These are phyloP conservation scores for Apocrypta bakeri DNA, from an alignment of 1,140 invertebrate species.

Conservation along the genomic window DNA sequence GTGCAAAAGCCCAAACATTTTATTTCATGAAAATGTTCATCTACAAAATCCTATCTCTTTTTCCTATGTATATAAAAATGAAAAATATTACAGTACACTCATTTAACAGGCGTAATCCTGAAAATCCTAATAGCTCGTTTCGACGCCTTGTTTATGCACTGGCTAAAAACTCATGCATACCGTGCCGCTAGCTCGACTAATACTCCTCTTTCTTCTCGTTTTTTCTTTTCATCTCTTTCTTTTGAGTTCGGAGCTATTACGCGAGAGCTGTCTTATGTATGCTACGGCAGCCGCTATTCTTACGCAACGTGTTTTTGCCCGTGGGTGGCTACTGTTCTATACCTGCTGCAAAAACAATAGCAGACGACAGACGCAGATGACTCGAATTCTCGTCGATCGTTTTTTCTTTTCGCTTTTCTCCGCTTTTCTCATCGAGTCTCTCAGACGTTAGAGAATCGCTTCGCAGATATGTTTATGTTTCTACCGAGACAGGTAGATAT, in stretches of 20 bases:
- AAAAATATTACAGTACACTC: too few species aligned
- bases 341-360: background rate
- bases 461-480: conserved; percentile 31
- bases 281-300: background rate
- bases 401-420: background rate
- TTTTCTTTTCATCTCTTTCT: background rate
- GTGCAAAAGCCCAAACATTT: background rate
- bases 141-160: background rate
- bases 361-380: background rate
- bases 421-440: background rate
- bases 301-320: conserved; percentile 5
- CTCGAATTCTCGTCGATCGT: background rate
- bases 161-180: background rate
- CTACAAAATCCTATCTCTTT: background rate
- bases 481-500: conserved; percentile 15
- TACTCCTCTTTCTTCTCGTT: background rate
- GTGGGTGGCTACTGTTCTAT: background rate
- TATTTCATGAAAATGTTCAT: too few species aligned
- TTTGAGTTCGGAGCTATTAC: background rate
- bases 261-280: background rate
- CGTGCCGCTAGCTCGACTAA: background rate
- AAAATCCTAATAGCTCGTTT: background rate
- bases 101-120: background rate
- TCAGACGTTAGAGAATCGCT: background rate
- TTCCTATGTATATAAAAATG: too few species aligned